These are phyloP conservation scores for Acanthisitta chloris DNA, from an alignment of 2,113 vertebrate genomes.

Conservation along the genomic window DNA sequence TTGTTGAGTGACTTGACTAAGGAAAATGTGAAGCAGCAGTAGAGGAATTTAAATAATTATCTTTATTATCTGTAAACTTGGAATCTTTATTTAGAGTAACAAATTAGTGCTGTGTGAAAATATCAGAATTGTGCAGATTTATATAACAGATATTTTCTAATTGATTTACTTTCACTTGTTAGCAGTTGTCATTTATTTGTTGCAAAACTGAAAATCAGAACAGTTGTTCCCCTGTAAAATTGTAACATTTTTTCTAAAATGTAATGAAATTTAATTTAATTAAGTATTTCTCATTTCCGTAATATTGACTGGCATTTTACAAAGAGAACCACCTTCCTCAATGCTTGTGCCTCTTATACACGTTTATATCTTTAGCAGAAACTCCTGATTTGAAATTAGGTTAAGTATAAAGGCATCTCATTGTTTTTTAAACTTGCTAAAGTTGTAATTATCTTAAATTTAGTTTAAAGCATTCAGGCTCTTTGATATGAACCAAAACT, in stretches of 20 bases:
- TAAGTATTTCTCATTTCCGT: neutral
- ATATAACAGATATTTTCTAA: neutral
- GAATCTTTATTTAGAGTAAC: neutral
- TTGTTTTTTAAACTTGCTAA: neutral
- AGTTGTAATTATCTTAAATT: neutral
- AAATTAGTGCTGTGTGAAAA: neutral
- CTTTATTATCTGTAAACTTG: neutral
- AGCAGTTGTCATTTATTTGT: neutral
- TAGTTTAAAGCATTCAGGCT: neutral
- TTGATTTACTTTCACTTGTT: neutral
- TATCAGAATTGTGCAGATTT: neutral
- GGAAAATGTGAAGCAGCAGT: neutral
- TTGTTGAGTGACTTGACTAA: neutral
- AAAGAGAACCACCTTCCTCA: neutral
- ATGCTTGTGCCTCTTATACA: neutral
- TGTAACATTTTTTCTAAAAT: neutral
- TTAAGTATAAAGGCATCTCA: neutral
- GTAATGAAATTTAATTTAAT: neutral
- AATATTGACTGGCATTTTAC: neutral
- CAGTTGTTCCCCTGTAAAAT: neutral
- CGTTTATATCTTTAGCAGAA: neutral
- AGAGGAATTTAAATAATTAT: neutral
- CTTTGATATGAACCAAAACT: neutral
- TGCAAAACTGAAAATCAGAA: neutral
- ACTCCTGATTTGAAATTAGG: neutral